A percentile compares a stretch with the other conserved stretches of the same genome.
These are phyloP conservation scores for Drosophila robusta DNA, from an alignment of 2,888 invertebrate genomes.

Conservation along the genomic window DNA sequence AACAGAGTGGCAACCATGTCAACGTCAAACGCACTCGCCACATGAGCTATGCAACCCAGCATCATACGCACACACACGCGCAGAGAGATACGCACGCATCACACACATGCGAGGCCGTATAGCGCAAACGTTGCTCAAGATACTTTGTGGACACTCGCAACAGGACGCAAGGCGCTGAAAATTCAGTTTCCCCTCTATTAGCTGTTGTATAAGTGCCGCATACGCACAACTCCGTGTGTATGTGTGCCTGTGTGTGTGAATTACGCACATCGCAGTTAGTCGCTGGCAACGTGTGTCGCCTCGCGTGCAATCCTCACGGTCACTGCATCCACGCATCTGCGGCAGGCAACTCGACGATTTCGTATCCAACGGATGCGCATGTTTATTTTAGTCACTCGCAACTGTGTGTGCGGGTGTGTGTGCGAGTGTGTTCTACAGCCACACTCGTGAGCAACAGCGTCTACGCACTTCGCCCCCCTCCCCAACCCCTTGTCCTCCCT, in stretches of 20 bases:
- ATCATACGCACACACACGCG: constrained; percentile 19
- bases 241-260: neutral
- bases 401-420: constrained; percentile 8
- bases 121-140: constrained; percentile 48
- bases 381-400: constrained; percentile 75
- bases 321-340: constrained; percentile 62
- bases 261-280: constrained; percentile 26
- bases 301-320: constrained; percentile 67
- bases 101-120: constrained; percentile 59
- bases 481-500: constrained; percentile 1
- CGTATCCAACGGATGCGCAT: constrained; percentile 75
- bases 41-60: constrained; percentile 44
- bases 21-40: constrained; percentile 78
- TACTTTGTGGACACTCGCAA: constrained; percentile 65
- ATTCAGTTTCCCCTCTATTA: constrained; percentile 4
- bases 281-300: constrained; percentile 50
- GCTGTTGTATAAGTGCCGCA: constrained; percentile 34
- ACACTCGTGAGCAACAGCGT: constrained; percentile 21
- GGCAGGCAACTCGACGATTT: constrained; percentile 23
- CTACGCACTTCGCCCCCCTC: constrained; percentile 3
- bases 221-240: neutral
- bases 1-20: constrained; percentile 76
- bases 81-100: constrained; percentile 19
- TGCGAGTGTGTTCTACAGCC: constrained; percentile 36
- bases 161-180: constrained; percentile 55